Percentiles rank a stretch among this genome's conserved stretches.
Evolutionary conservation across 2,888 invertebrate species (phyloP).

Genomic region (Altica lythri): DNA sequence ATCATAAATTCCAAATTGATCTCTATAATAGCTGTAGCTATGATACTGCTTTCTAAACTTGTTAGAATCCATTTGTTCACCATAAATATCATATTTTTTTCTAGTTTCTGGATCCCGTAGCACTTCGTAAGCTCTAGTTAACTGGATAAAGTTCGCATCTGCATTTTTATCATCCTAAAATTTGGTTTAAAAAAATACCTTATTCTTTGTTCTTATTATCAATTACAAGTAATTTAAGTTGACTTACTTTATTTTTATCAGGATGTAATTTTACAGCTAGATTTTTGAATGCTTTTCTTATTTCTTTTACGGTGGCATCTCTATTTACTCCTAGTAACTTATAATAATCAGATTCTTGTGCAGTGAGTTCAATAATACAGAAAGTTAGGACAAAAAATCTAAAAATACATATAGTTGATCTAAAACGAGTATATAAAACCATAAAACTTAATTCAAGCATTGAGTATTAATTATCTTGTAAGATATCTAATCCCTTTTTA

Average conservation of each 20-base stretch:
- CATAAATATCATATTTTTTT: constrained; percentile 78
- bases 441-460: neutral
- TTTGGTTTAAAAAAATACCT: neutral
- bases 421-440: constrained; percentile 8
- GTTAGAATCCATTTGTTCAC: constrained; percentile 65
- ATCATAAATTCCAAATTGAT: constrained; percentile 84
- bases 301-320: constrained; percentile 69
- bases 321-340: constrained; percentile 60
- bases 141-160: constrained; percentile 75
- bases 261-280: constrained; percentile 73
- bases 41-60: constrained; percentile 70
- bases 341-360: constrained; percentile 46
- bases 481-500: no score
- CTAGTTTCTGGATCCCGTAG: constrained; percentile 80
- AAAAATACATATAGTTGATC: no score
- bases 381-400: constrained; percentile 5
- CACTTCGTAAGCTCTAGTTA: constrained; percentile 85
- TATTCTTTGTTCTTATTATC: neutral
- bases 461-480: no score
- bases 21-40: constrained; percentile 79
- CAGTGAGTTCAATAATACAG: constrained; percentile 2
- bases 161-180: constrained; percentile 72
- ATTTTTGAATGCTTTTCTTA: constrained; percentile 74
- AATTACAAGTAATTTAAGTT: neutral
- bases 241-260: constrained; percentile 66